Base-by-base conservation (phyloP, 2,113 vertebrate genomes). In the Seriola rivoliana region DNA sequence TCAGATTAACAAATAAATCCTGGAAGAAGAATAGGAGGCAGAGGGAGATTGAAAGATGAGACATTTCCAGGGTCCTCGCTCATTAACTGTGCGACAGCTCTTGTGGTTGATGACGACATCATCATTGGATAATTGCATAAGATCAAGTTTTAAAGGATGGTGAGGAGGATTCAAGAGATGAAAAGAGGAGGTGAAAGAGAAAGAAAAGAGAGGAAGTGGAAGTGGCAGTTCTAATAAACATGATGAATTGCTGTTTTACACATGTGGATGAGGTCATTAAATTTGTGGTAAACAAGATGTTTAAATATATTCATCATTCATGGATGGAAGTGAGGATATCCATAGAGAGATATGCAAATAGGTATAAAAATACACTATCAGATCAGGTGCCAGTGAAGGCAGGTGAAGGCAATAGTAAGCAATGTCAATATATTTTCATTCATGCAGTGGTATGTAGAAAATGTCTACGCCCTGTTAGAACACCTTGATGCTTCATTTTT, bases 171-270 rank as follows among this genome's bases (percentile, higher is more conserved):
- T 57, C 32, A 44, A 64, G 11, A 78, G 29, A 83, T 42, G 71
- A 63, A 50, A 66, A 58, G 1, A 60, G 23, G 10, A 71, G 48
- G 50, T 42, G 13, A 66, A 44, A 75, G 34, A 75, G 59, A 73
- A 11, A 48, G 50, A 6, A 63, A 68, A 8, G 4, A 58, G 7
- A 5, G 52, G 25, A 74, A 25, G 44, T 50, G 4, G 9, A 75
- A 73, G 77, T 12, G 29, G 65, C 84, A 88, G n/a, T 38, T 58
- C 11, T 71, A 71, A 85, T 85, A 85, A 82, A 71, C 19, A 17
- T 60, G 88, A 90, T 81, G 23, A 73, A 89, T 42, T 86, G 14
- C 57, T 59, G n/a, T 58, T 52, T 55, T 71, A 67, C 52, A 80
- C 69, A 14, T 55, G 36, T 21, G 13, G 75, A 82, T 80, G 48